These are phyloP conservation scores for Netelia virgata DNA, from an alignment of 2,888 invertebrate species.

Conservation along the genomic window DNA sequence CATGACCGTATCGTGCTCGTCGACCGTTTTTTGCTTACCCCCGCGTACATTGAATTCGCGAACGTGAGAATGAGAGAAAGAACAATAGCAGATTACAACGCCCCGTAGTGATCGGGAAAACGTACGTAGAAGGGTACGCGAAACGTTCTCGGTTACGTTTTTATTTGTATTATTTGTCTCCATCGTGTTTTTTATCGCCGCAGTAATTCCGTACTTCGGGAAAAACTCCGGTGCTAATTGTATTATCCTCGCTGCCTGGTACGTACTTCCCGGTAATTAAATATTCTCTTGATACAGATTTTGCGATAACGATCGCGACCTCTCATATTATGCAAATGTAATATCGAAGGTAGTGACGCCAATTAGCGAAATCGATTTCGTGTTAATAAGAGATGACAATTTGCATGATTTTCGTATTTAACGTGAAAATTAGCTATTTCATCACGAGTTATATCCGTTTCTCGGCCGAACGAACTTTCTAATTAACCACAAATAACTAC, in stretches of 20 bases:
- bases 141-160: constrained; percentile 1
- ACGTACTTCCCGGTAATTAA: background rate
- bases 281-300: constrained; percentile 1
- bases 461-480: background rate
- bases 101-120: background rate
- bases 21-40: background rate
- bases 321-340: background rate
- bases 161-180: background rate
- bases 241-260: background rate
- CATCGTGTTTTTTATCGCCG: constrained; percentile 5
- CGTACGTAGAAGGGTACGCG: background rate
- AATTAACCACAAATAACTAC: background rate
- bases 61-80: constrained; percentile 37
- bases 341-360: background rate
- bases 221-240: constrained; percentile 14
- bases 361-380: background rate
- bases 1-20: constrained; percentile 1
- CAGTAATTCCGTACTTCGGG: background rate
- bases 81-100: constrained; percentile 18
- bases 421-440: background rate
- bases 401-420: background rate
- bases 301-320: background rate
- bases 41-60: constrained; percentile 19
- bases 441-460: background rate
- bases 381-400: background rate